phyloP scores from a whole-genome alignment of 2,797 vertebrate genomes.

The Nannoperca australis region DNA sequence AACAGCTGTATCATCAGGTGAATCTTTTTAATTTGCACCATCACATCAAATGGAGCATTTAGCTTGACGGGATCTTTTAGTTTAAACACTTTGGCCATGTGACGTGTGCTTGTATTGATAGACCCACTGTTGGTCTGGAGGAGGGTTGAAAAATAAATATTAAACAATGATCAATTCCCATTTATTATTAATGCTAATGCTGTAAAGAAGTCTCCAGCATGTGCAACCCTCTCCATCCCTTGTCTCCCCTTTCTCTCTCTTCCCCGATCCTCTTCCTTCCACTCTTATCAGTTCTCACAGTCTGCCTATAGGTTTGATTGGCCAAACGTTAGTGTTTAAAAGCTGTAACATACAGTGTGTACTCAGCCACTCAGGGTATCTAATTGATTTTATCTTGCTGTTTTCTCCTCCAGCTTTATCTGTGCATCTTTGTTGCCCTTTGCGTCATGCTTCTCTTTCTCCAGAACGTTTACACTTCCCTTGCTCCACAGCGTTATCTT shows the following conservation, averaged over 20 bases:
- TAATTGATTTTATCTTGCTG: constrained; percentile 49
- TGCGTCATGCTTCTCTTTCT: constrained; percentile 56
- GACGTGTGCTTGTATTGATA: not conserved
- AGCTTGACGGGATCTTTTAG: not conserved
- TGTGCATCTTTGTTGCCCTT: constrained; percentile 56
- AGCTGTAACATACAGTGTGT: constrained; percentile 34
- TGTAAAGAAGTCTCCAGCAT: no score
- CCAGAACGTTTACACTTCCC: constrained; percentile 26
- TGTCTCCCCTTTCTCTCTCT: not conserved
- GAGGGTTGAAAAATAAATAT: constrained; percentile 10
- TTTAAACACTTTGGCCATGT: not conserved
- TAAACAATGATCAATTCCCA: constrained; percentile 11
- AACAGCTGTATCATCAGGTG: not conserved
- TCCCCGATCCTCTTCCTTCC: not conserved
- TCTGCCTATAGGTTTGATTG: constrained; percentile 33
- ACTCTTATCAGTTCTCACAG: constrained; percentile 7
- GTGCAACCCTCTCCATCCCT: not conserved
- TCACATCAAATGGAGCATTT: not conserved
- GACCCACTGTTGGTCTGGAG: not conserved
- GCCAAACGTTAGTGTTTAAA: constrained; percentile 30
- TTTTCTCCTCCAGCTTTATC: constrained; percentile 43
- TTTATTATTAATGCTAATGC: constrained; percentile 21
- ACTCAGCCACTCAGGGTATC: constrained; percentile 42
- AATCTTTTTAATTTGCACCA: not conserved
- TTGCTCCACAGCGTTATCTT: constrained; percentile 55